phyloP scores from a whole-genome alignment of 2,888 invertebrate genomes.

The Salticus scenicus region DNA sequence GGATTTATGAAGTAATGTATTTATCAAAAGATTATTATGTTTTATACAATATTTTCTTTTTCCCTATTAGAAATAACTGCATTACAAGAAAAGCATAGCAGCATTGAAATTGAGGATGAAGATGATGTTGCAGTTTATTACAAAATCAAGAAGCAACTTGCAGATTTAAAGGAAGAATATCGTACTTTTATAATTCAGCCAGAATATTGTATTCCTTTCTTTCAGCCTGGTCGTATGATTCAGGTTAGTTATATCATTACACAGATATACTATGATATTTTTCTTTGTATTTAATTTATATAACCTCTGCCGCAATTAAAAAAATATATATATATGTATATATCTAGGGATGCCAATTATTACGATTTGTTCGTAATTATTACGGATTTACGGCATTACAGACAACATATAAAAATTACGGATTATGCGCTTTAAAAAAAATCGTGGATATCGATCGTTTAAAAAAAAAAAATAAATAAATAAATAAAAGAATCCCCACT shows the following conservation, averaged over 20 bases:
- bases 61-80: slow-evolving; percentile 81
- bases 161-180: slow-evolving; percentile 84
- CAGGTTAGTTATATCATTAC: slow-evolving; percentile 80
- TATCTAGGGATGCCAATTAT: too few relatives aligned
- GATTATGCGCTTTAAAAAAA: too few relatives aligned
- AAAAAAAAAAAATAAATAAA: too few relatives aligned
- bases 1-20: slow-evolving; percentile 73
- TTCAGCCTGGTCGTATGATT: slow-evolving; percentile 94
- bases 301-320: not conserved
- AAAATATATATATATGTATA: too few relatives aligned
- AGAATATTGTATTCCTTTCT: slow-evolving; percentile 91
- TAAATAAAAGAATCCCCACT: too few relatives aligned
- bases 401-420: too few relatives aligned
- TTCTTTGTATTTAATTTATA: not conserved
- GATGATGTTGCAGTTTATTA: slow-evolving; percentile 87
- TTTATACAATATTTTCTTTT: not conserved
- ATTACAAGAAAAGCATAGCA: slow-evolving; percentile 82
- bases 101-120: slow-evolving; percentile 84
- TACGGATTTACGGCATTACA: too few relatives aligned
- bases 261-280: not conserved
- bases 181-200: slow-evolving; percentile 87
- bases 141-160: slow-evolving; percentile 87
- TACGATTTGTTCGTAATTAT: too few relatives aligned
- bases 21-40: not conserved
- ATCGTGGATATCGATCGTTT: too few relatives aligned